Base-by-base conservation (phyloP, 1,140 invertebrate genomes). In the Hydropsyche tenuis region DNA sequence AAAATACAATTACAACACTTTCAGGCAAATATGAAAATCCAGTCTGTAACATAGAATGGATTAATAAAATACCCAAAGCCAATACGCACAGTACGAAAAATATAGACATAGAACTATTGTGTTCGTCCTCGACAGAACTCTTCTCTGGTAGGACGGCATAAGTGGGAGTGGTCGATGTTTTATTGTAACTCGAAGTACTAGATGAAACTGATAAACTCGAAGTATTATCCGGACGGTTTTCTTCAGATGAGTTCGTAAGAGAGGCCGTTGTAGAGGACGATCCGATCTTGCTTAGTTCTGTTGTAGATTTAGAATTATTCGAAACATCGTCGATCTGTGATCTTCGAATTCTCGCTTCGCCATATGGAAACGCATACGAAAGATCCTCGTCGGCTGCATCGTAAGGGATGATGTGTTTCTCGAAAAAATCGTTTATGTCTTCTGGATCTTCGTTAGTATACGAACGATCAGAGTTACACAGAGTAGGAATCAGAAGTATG, bases 11-110 rank as follows among this genome's bases (percentile, higher is more conserved):
- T n/a, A 97, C 96, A 66, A 99, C 92, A 83, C 95, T 97, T 83
- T 99, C 97, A 0, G 97, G 97, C 16, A 99, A 86, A 83, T 98
- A 99, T 78, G 97, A 94, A 79, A 99, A 97, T 80, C 96, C 94
- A 1, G 94, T 97, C 82, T 97, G 92, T 1, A 99, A 87, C 90
- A 99, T 93, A 0, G 95, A 85, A 82, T 99, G 97, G 76, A 98
- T 97, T 14, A 99, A 82, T 37, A 99, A 83, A 75, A 99, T 98
- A 65, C 96, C 96, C 18, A 97, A 81, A 68, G 94, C 95, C 66
- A 99, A 86, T 1, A 99, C 94, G 80, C 94, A 94, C 0, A 98
- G 85, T 12, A 98, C 95, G 84, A 99, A 98, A 81, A 99, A 98
- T 81, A 99, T 96, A 0, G 96, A 95, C 87, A 99, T 93, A 9